These are phyloP conservation scores for Oostethus manadensis DNA, from an alignment of 2,113 vertebrate species.

Conservation along the genomic window DNA sequence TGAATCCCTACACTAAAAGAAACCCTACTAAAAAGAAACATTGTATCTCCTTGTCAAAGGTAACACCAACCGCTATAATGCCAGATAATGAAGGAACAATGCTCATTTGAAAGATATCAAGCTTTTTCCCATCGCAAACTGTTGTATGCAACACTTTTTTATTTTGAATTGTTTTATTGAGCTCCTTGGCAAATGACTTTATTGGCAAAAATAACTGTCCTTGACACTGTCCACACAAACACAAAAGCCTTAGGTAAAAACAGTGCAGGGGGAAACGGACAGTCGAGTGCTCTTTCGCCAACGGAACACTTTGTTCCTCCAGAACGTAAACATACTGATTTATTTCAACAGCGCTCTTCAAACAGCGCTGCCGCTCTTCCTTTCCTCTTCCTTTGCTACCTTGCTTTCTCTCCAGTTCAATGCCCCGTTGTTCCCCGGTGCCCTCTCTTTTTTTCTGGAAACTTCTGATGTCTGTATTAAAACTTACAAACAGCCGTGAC, in stretches of 20 bases:
- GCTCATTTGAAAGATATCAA: too few species aligned
- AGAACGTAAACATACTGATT: slow-evolving; percentile 73
- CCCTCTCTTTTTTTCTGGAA: slow-evolving; percentile 39
- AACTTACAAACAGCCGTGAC: slow-evolving; percentile 36
- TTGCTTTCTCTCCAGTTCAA: slow-evolving; percentile 47
- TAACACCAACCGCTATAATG: too few species aligned
- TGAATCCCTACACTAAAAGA: too few species aligned
- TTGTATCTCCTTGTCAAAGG: too few species aligned
- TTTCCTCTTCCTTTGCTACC: slow-evolving; percentile 34
- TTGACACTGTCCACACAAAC: slow-evolving; percentile 22
- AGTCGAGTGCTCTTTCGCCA: slow-evolving; percentile 68
- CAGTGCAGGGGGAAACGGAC: slow-evolving; percentile 55
- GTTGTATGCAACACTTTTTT: neutral
- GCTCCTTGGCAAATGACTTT: slow-evolving; percentile 22
- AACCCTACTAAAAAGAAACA: too few species aligned
- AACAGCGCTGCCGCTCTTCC: slow-evolving; percentile 54
- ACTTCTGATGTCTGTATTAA: slow-evolving; percentile 60
- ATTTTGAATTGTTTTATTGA: slow-evolving; percentile 5
- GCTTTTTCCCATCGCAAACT: neutral
- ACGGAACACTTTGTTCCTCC: slow-evolving; percentile 73
- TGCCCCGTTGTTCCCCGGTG: slow-evolving; percentile 48
- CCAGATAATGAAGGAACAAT: too few species aligned
- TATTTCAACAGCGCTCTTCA: slow-evolving; percentile 71
- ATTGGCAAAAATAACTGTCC: slow-evolving; percentile 34
- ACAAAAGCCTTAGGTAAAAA: slow-evolving; percentile 46